Conservation (phyloP, 2,888 invertebrate species). For the Globia sparganii region DNA sequence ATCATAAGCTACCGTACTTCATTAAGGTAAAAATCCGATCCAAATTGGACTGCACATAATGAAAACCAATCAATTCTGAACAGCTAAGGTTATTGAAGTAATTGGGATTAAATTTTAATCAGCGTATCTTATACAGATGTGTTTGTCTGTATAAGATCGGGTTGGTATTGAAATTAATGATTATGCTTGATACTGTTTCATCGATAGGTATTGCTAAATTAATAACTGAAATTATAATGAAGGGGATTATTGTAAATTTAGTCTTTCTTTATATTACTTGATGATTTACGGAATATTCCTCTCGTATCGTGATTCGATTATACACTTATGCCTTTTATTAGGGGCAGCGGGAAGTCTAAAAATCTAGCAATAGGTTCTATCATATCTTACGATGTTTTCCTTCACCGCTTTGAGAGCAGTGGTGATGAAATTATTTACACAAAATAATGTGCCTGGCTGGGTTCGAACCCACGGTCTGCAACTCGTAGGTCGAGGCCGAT, state of each 20-base stretch:
- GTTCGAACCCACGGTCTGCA: too few relatives aligned
- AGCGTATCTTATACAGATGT: conserved; percentile 48
- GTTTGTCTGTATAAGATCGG: conserved; percentile 26
- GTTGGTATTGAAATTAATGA: conserved; percentile 60
- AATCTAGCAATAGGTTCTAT: background rate
- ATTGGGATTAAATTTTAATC: conserved; percentile 68
- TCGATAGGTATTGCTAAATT: conserved; percentile 43
- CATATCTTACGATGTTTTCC: too few relatives aligned
- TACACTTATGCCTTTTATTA: background rate
- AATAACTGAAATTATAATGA: conserved; percentile 43
- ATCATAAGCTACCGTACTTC: conserved; percentile 60
- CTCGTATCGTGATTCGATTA: background rate
- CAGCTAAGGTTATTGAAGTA: conserved; percentile 61
- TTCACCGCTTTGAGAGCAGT: too few relatives aligned
- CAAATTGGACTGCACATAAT: conserved; percentile 59
- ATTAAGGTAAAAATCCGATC: conserved; percentile 65
- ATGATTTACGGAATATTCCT: conserved; percentile 12
- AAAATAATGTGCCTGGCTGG: too few relatives aligned
- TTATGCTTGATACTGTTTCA: conserved; percentile 25
- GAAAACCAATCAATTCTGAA: conserved; percentile 62
- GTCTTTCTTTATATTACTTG: background rate
- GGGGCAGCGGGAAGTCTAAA: background rate
- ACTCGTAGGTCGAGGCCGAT: too few relatives aligned
- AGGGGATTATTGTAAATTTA: conserved; percentile 3
- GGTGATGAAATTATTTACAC: too few relatives aligned